These are phyloP conservation scores for Thera britannica DNA, from an alignment of 2,888 invertebrate species.

Conservation along the genomic window DNA sequence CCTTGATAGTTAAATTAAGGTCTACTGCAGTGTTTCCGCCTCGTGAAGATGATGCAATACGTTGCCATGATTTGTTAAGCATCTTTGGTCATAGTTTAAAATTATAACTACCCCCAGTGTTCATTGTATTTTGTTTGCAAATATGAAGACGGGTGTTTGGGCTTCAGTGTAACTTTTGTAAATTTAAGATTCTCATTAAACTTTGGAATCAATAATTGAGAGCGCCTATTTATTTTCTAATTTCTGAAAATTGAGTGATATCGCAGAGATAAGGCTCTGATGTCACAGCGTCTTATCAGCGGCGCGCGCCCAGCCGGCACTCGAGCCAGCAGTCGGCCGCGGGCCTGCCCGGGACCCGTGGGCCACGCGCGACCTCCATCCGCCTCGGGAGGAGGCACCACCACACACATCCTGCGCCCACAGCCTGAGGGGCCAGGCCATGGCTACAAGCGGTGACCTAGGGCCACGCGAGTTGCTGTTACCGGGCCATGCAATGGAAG, in stretches of 20 bases:
- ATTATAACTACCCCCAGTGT: too few relatives aligned
- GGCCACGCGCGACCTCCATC: constrained; percentile 6
- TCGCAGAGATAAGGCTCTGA: constrained; percentile 45
- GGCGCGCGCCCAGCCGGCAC: constrained; percentile 34
- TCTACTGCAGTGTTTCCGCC: constrained; percentile 27
- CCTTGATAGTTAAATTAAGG: constrained; percentile 29
- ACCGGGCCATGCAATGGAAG: neutral
- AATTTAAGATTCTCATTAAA: too few relatives aligned
- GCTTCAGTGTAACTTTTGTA: neutral
- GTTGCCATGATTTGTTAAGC: neutral
- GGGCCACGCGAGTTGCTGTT: neutral
- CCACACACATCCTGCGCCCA: neutral
- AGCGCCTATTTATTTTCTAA: neutral
- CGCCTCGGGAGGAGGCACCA: neutral
- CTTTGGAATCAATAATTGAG: neutral
- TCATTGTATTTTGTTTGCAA: too few relatives aligned
- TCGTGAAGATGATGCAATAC: constrained; percentile 34
- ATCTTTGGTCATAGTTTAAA: neutral
- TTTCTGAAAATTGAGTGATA: constrained; percentile 13
- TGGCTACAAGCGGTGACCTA: neutral
- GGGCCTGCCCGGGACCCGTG: constrained; percentile 48
- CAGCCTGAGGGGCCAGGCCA: neutral
- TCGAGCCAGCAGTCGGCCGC: constrained; percentile 51
- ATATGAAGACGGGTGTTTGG: too few relatives aligned
- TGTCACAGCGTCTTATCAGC: constrained; percentile 48